These are phyloP conservation scores for Melanostoma scalare DNA, from an alignment of 2,888 invertebrate genomes.

Conservation along the genomic window DNA sequence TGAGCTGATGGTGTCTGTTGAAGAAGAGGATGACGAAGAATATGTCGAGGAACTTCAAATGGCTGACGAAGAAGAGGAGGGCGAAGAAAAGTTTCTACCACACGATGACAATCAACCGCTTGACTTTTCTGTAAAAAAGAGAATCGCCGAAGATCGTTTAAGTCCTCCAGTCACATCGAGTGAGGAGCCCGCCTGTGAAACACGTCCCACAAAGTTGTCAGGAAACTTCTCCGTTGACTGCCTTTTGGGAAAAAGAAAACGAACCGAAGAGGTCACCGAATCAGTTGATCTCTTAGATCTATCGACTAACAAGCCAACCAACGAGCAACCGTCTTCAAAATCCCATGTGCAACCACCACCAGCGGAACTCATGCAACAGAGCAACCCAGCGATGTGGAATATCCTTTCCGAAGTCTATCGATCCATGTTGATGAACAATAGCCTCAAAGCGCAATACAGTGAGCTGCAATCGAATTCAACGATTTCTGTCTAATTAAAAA, in stretches of 20 bases:
- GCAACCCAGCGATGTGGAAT: constrained; percentile 79
- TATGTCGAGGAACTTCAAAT: constrained; percentile 74
- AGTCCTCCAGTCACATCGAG: constrained; percentile 13
- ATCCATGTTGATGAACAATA: constrained; percentile 79
- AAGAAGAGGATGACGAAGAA: constrained; percentile 74
- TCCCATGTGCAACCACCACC: constrained; percentile 5
- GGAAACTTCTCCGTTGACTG: constrained; percentile 79
- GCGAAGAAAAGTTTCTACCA: constrained; percentile 26
- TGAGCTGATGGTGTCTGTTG: constrained; percentile 63
- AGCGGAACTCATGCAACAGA: constrained; percentile 55
- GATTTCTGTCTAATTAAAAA: constrained; percentile 78
- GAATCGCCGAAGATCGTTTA: constrained; percentile 67
- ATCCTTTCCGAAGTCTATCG: constrained; percentile 81
- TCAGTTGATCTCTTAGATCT: constrained; percentile 46
- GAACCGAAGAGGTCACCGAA: constrained; percentile 55
- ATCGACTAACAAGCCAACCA: constrained; percentile 26
- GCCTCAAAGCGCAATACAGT: constrained; percentile 77
- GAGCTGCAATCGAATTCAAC: constrained; percentile 79
- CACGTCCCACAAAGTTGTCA: constrained; percentile 66
- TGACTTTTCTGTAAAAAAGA: constrained; percentile 80
- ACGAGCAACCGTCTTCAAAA: constrained; percentile 9
- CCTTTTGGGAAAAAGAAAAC: constrained; percentile 78
- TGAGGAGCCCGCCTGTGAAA: constrained; percentile 18
- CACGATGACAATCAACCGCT: constrained; percentile 79
- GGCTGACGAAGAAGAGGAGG: constrained; percentile 72